Conservation (phyloP, 1,140 invertebrate genomes). For the Teleogryllus occipitalis region DNA sequence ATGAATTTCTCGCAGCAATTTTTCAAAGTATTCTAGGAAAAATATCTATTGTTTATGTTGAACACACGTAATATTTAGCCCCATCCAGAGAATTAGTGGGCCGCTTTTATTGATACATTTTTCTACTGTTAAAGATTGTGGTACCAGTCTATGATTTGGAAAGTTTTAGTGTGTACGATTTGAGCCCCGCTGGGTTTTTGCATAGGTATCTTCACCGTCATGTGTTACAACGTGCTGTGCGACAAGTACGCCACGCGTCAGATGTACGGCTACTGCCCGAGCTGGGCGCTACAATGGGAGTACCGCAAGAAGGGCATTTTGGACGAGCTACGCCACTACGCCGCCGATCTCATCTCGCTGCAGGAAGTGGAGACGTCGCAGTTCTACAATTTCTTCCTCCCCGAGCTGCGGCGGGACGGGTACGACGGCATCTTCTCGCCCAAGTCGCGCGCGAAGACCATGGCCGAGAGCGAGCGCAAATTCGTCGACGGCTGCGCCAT, state of each 20-base stretch:
- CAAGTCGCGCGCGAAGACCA: slow-evolving; percentile 96
- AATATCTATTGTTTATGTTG: too few relatives aligned
- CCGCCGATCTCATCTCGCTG: slow-evolving; percentile 96
- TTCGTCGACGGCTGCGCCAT: slow-evolving; percentile 99
- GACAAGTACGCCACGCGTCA: slow-evolving; percentile 97
- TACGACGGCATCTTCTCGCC: slow-evolving; percentile 99
- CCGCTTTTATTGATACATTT: too few relatives aligned
- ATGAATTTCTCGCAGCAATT: too few relatives aligned
- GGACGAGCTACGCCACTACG: slow-evolving; percentile 90
- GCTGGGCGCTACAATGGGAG: slow-evolving; percentile 96
- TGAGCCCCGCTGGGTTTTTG: slow-evolving; percentile 25
- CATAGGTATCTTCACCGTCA: slow-evolving; percentile 92
- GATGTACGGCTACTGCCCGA: slow-evolving; percentile 96
- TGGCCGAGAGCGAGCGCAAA: slow-evolving; percentile 93
- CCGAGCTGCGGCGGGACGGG: slow-evolving; percentile 84
- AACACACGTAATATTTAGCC: too few relatives aligned
- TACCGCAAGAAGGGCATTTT: slow-evolving; percentile 97
- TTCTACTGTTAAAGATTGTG: too few relatives aligned
- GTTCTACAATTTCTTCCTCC: slow-evolving; percentile 94
- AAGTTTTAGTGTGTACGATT: too few relatives aligned
- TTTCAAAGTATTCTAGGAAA: too few relatives aligned
- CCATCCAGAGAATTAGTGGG: too few relatives aligned
- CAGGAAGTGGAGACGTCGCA: slow-evolving; percentile 99
- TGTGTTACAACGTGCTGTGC: slow-evolving; percentile 99
- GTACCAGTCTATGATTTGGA: too few relatives aligned